Evolutionary conservation across 2,113 vertebrate species (phyloP), one percentile per base, ranked within the genome.

Genomic region (Bujurquina vittata): DNA sequence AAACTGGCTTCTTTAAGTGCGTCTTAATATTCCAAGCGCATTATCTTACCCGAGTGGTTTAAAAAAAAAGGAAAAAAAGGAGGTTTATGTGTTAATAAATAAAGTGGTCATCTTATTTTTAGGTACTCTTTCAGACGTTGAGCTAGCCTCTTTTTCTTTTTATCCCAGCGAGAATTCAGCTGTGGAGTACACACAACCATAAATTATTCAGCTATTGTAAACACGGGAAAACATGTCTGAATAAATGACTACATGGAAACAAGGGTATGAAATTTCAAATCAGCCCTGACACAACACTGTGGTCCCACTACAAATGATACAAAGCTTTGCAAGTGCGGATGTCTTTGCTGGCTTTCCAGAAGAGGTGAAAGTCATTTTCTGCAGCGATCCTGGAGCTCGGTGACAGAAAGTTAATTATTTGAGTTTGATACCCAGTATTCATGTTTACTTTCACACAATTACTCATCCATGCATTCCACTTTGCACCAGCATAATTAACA

Each of bases 171-270:
- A 89, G 81, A 87, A 88, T 90, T 85, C 22, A 58, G 62, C 86
- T 37, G 65, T 58, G 73, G 52, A 65, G 60, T n/a, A 67, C 83
- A 85, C 57, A 79, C 40, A 40, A 55, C 37, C 79, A 88, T 93
- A 85, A 91, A 93, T 92, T 90, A 92, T 94, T 90, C 85, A 93
- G 80, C 84, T 57, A 81, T 80, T 56, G 84, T 85, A 89, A 90
- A 94, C 90, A 90, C 57, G 77, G 55, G 69, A 85, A 91, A 89
- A 83, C 87, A 88, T 87, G 85, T 89, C 79, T 75, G 63, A 92
- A 89, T 89, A 89, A 92, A 93, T 77, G 74, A 91, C 75, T 86
- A 89, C 89, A 88, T 73, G 79, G 73, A 86, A 84, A 76, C 74
- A 72, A 54, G 75, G 18, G 46, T 74, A 79, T 82, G 79, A 58